These are phyloP conservation scores for Clivina fossor DNA, from an alignment of 2,888 invertebrate genomes.

Conservation along the genomic window DNA sequence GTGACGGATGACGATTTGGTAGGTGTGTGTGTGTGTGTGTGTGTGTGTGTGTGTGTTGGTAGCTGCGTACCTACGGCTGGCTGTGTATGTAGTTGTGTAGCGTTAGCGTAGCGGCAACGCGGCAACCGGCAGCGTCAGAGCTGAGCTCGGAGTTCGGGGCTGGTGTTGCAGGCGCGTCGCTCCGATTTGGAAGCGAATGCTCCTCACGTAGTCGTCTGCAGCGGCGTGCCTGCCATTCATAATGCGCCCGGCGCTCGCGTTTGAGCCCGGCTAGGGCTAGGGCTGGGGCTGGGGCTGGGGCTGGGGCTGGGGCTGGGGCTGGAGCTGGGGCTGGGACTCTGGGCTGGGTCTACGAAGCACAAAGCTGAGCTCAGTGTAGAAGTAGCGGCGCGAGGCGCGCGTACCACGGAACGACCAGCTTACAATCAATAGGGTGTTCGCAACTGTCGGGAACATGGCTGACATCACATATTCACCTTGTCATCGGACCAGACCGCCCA, in stretches of 20 bases:
- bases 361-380: slow-evolving; percentile 43
- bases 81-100: neutral
- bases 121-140: neutral
- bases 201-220: slow-evolving; percentile 63
- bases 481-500: slow-evolving; percentile 5
- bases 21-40: slow-evolving; percentile 26
- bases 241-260: slow-evolving; percentile 52
- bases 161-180: slow-evolving; percentile 26
- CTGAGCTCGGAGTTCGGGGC: neutral
- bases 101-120: neutral
- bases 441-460: slow-evolving; percentile 55
- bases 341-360: slow-evolving; percentile 36
- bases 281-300: slow-evolving; percentile 38
- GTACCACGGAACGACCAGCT: slow-evolving; percentile 39
- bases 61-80: slow-evolving; percentile 22
- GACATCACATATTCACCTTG: slow-evolving; percentile 45
- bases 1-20: slow-evolving; percentile 30
- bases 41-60: slow-evolving; percentile 33
- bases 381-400: slow-evolving; percentile 49
- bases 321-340: no score
- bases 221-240: slow-evolving; percentile 63
- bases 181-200: slow-evolving; percentile 54
- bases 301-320: slow-evolving; percentile 41
- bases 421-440: slow-evolving; percentile 61
- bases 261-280: slow-evolving; percentile 34